A percentile compares a stretch with the other conserved stretches of the same genome.
phyloP scores from a whole-genome alignment of 92 coral and sea anemone genomes.

The Palythoa heliodiscus region DNA sequence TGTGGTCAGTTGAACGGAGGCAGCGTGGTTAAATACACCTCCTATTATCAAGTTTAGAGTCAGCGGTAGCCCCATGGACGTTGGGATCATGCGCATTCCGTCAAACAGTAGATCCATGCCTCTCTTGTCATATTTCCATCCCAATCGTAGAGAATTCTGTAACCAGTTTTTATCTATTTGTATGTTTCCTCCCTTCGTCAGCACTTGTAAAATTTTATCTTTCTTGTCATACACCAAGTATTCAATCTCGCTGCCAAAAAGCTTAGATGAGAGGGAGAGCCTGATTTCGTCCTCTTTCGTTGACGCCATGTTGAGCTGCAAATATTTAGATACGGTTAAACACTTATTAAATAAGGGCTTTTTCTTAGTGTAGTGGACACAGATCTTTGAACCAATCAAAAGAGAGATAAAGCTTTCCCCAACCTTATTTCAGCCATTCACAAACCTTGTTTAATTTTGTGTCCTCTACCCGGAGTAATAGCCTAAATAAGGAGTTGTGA shows the following conservation, averaged over 20 bases:
- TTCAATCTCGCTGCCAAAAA: conserved; percentile 56
- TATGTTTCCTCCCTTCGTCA: conserved; percentile 47
- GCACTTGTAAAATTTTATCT: conserved; percentile 36
- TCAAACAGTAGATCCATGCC: conserved; percentile 60
- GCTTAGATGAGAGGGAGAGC: conserved; percentile 55
- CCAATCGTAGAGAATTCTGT: conserved; percentile 50
- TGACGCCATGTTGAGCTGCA: conserved; percentile 44
- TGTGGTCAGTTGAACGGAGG: conserved; percentile 33
- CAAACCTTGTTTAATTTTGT: too few relatives aligned
- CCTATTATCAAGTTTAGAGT: conserved; percentile 38
- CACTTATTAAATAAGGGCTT: neutral
- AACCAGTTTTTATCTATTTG: conserved; percentile 61
- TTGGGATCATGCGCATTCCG: conserved; percentile 54
- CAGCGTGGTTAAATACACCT: conserved; percentile 35
- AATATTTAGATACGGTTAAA: neutral
- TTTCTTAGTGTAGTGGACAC: too few relatives aligned
- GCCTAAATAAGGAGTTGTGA: neutral
- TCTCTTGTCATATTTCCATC: conserved; percentile 50
- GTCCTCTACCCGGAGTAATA: too few relatives aligned
- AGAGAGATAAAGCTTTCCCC: too few relatives aligned
- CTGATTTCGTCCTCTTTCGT: conserved; percentile 43
- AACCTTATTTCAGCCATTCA: too few relatives aligned
- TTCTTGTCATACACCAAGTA: conserved; percentile 48
- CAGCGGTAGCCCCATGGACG: conserved; percentile 59
- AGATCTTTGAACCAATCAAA: too few relatives aligned